These are phyloP conservation scores for Elaphurus davidianus DNA, from an alignment of 2,113 vertebrate genomes.

Conservation along the genomic window DNA sequence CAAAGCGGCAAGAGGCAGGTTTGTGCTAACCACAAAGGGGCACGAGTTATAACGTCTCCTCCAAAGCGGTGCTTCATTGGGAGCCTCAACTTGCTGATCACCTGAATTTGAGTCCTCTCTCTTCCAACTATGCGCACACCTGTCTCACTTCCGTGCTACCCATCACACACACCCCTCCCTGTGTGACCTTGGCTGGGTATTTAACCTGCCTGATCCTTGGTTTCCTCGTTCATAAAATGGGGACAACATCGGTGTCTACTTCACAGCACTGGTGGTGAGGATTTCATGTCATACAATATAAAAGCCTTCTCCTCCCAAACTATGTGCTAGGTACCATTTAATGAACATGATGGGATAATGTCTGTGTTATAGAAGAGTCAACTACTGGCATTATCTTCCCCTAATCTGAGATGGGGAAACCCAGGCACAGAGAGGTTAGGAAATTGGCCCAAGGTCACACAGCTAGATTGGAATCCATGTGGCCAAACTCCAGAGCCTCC, in stretches of 20 bases:
- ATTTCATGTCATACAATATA: not conserved
- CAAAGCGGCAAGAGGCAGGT: not conserved
- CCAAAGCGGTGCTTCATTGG: rapidly evolving
- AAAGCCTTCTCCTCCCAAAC: not conserved
- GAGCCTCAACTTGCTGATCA: not conserved
- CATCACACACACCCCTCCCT: not conserved
- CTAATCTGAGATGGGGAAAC: not conserved
- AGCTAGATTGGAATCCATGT: not conserved
- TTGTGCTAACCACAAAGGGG: not conserved
- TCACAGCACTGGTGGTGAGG: not conserved
- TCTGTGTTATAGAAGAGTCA: not conserved
- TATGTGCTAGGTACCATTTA: not conserved
- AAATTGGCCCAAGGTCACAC: not conserved
- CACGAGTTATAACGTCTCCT: not conserved
- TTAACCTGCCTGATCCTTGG: not conserved
- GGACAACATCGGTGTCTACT: not conserved
- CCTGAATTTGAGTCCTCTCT: not conserved
- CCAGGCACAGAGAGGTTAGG: not conserved
- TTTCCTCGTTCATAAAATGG: not conserved
- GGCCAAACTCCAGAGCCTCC: not conserved
- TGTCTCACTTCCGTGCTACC: not conserved
- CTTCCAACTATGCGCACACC: not conserved
- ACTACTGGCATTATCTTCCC: too few relatives aligned
- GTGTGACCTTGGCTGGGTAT: not conserved
- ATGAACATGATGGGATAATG: not conserved